Conservation (phyloP, 2,888 invertebrate species). For the Catocala nupta region DNA sequence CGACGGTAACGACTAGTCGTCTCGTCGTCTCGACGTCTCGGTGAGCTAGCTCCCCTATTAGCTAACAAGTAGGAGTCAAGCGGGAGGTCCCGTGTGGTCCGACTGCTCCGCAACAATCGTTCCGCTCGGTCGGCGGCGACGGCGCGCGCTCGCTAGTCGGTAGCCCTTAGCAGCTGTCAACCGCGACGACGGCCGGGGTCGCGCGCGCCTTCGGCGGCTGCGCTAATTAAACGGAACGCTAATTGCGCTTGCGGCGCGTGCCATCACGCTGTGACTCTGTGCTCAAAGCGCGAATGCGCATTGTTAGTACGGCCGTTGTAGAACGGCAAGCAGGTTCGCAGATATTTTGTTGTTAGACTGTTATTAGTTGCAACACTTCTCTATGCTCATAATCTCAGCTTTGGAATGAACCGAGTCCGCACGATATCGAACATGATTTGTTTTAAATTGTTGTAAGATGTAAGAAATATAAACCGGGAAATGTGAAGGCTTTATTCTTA, state of each 20-base stretch:
- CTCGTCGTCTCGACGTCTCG: no score
- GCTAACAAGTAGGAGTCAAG: neutral
- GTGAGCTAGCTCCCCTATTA: neutral
- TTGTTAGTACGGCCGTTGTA: no score
- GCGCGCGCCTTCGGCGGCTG: neutral
- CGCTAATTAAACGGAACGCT: conserved; percentile 3
- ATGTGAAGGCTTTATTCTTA: no score
- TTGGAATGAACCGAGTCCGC: no score
- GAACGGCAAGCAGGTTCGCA: no score
- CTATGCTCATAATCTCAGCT: no score
- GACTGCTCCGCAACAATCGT: neutral
- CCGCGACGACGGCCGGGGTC: conserved; percentile 17
- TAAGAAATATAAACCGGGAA: no score
- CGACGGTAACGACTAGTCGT: no score
- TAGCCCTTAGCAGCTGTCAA: conserved; percentile 12
- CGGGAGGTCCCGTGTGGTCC: neutral
- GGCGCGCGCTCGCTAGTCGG: neutral
- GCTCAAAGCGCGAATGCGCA: neutral
- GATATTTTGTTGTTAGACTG: no score
- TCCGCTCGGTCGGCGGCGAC: conserved; percentile 4
- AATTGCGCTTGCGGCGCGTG: neutral
- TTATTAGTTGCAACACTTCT: no score
- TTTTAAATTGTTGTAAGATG: no score
- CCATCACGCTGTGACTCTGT: neutral
- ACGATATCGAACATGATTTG: no score